Evolutionary conservation across 2,113 vertebrate species (phyloP), one percentile per base, ranked within the genome.

Genomic region (Oxygymnocypris stewartii): DNA sequence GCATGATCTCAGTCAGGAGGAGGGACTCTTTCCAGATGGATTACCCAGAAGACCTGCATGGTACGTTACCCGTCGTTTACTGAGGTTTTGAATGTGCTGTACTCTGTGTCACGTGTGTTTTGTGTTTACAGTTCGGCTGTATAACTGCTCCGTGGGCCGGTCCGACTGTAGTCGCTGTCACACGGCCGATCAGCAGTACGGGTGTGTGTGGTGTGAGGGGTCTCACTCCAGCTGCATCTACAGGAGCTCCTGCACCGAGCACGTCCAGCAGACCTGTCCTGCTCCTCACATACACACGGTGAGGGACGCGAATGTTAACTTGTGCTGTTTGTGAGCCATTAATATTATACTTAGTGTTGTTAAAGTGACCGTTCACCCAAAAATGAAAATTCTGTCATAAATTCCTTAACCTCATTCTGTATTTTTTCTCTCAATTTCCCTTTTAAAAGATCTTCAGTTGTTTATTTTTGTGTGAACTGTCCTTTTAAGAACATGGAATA

Each of bases 161-260:
- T 93, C 92, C 0, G 98, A 99, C 92, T 99, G 98, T 89, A 99
- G 98, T 93, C 97, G 94, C 63, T 99, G 98, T 92, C 97, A 96
- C 35, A 98, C 97, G 0, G 97, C 97, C 3, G 91, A 94, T 85
- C 93, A 91, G 0, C 96, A 96, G 85, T 98, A 97, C 1, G 94
- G 92, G 89, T 99, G 98, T 1, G 97, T 97, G 75, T 99, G 98
- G 98, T 99, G 98, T 20, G 94, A 96, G 16, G 95, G 94, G 2
- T 87, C 91, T 0, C 90, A 49, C 13, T 95, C 97, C 42, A 95
- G 89, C 84, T 99, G 98, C 20, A 90, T 96, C 84, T 97, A 95
- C 91, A 92, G 78, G 73, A 95, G 95, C 67, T 96, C 97, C 71
- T 99, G 98, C 89, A 91, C 85, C 0, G 91, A 94, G 37, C 92